Base-by-base conservation (phyloP, 2,888 invertebrate genomes). In the Pseudococcus jackbeardsleyi region DNA sequence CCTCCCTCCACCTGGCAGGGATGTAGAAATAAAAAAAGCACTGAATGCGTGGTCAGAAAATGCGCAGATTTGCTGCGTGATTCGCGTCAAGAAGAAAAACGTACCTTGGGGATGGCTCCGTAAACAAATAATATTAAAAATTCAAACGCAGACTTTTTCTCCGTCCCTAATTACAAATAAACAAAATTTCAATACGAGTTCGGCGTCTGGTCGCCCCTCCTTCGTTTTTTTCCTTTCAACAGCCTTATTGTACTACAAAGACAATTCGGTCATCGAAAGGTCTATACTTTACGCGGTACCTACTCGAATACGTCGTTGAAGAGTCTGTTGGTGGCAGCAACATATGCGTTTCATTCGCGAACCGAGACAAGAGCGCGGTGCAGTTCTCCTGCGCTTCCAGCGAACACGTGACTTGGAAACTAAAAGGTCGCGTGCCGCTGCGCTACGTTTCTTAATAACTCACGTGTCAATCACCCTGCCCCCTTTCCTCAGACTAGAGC, bases 311-410 rank as follows among this genome's bases (percentile, higher is more conserved):
- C 72, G 72, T 19, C n/a, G 33, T 26, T 77, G 39, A 77, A 77
- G 77, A 77, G 77, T 77, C 77, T 77, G 77, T 77, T 77, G n/a
- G 42, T 77, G 77, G 77, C 77, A 77, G 77, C 77, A 77, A 77
- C 77, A 77, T 77, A 77, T 77, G 77, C 77, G 77, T 42, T 42
- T 39, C 42, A 5, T 11, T 12, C 11, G 50, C 50, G 15, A 12
- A 50, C 50, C 50, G 5, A 11, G 17, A 4, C 54, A 6, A n/a
- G n/a, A n/a, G 54, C 7, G n/a, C 12, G 26, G 26, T 33, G n/a
- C 15, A 6, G 26, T 0, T 6, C 9, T 26, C 33, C 72, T 0
- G 8, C 39, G 77, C 77, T 77, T 33, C 77, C 33, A 77, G 77
- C 77, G 77, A 17, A 42, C 77, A 77, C 77, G 77, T 77, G 77